These are phyloP conservation scores for Andinoacara biseriatus DNA, from an alignment of 2,113 vertebrate species.

Conservation along the genomic window DNA sequence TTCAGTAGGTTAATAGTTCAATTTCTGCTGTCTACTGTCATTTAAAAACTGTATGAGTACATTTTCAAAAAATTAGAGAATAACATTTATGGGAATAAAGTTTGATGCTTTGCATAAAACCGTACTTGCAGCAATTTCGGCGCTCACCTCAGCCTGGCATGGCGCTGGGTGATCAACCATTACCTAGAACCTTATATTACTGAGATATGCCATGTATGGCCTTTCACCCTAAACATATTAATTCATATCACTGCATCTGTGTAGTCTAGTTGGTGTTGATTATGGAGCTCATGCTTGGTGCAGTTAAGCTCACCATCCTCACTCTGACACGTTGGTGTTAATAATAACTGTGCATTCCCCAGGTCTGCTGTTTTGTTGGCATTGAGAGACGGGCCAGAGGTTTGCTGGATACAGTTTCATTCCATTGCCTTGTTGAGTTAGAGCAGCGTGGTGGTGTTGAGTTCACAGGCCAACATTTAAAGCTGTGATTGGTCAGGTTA, in stretches of 20 bases:
- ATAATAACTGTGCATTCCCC: conserved; percentile 69
- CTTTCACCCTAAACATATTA: neutral
- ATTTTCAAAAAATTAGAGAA: neutral
- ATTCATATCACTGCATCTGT: conserved; percentile 14
- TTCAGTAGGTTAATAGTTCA: neutral
- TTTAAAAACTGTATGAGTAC: neutral
- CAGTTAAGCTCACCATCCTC: conserved; percentile 36
- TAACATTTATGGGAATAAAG: neutral
- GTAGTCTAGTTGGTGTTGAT: conserved; percentile 35
- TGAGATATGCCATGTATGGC: neutral
- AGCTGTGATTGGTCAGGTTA: conserved; percentile 41
- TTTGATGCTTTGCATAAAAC: neutral
- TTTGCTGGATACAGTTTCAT: conserved; percentile 53
- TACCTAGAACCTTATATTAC: neutral
- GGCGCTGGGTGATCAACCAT: too few relatives aligned
- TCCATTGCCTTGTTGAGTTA: conserved; percentile 48
- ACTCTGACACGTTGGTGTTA: conserved; percentile 53
- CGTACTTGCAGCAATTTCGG: neutral
- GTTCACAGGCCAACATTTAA: conserved; percentile 37
- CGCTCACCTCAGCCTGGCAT: neutral
- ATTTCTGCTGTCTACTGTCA: neutral
- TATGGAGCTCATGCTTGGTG: conserved; percentile 27
- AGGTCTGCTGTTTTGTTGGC: conserved; percentile 58
- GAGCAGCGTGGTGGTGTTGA: conserved; percentile 2
- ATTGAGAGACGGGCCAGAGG: conserved; percentile 30